A percentile compares a stretch with the other conserved stretches of the same genome.
Evolutionary conservation across 2,888 invertebrate genomes (phyloP).

Genomic region (Eubasilissa splendida): DNA sequence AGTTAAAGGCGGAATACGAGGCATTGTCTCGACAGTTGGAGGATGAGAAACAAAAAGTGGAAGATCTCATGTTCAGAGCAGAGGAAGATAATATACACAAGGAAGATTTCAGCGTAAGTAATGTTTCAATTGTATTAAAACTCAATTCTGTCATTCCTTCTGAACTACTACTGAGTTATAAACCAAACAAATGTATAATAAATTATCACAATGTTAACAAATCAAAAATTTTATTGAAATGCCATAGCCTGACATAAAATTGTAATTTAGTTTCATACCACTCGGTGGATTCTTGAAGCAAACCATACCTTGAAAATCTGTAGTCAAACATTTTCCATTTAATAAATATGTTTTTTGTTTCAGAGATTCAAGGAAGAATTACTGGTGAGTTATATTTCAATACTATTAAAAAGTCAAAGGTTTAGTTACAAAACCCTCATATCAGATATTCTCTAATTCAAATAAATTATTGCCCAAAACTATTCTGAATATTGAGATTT

Average conservation of each 20-base stretch:
- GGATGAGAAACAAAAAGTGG: slow-evolving; percentile 86
- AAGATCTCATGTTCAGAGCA: slow-evolving; percentile 91
- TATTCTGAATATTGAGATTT: too few relatives aligned
- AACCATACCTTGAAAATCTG: too few relatives aligned
- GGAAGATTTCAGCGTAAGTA: slow-evolving; percentile 74
- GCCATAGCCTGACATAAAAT: too few relatives aligned
- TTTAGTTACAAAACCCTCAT: too few relatives aligned
- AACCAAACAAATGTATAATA: background rate
- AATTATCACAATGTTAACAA: background rate
- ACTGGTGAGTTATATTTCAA: slow-evolving; percentile 41
- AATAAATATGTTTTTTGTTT: slow-evolving; percentile 60
- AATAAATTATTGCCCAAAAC: too few relatives aligned
- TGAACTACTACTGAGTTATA: too few relatives aligned
- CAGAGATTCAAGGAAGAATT: slow-evolving; percentile 72
- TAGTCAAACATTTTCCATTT: too few relatives aligned
- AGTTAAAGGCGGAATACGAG: slow-evolving; percentile 73
- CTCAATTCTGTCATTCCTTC: background rate
- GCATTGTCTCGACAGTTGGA: slow-evolving; percentile 78
- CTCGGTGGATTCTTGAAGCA: too few relatives aligned
- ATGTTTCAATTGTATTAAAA: background rate
- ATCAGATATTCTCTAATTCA: too few relatives aligned
- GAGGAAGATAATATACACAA: slow-evolving; percentile 94
- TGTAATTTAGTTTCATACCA: too few relatives aligned
- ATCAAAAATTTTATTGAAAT: too few relatives aligned
- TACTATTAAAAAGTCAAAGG: too few relatives aligned